Percentiles rank a stretch among this genome's conserved stretches.
phyloP scores from a whole-genome alignment of 1,140 invertebrate genomes.

The Drosophila bipectinata region DNA sequence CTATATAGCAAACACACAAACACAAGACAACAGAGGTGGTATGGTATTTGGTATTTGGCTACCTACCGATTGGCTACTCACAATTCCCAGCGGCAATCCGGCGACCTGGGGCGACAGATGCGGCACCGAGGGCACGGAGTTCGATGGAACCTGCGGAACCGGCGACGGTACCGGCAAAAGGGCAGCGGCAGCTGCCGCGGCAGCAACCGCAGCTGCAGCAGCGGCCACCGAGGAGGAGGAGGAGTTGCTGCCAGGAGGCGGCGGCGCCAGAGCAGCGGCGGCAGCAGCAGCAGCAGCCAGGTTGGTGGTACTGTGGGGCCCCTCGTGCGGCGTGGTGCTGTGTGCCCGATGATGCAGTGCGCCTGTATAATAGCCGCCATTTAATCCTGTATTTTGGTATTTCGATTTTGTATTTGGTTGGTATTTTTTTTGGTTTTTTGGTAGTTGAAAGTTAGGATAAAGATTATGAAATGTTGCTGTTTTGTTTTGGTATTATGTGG shows the following conservation, averaged over 20 bases:
- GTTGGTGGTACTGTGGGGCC: slow-evolving; percentile 85
- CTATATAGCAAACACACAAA: slow-evolving; percentile 49
- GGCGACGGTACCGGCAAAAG: slow-evolving; percentile 55
- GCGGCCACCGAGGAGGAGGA: slow-evolving; percentile 47
- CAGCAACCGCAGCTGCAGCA: slow-evolving; percentile 85
- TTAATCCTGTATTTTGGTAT: slow-evolving; percentile 86
- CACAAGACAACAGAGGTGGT: slow-evolving; percentile 66
- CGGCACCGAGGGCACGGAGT: slow-evolving; percentile 69
- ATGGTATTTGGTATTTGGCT: slow-evolving; percentile 30
- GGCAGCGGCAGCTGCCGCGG: slow-evolving; percentile 71
- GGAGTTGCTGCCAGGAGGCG: slow-evolving; percentile 74
- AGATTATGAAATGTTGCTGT: slow-evolving; percentile 46
- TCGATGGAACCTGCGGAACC: slow-evolving; percentile 44
- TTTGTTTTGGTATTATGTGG: slow-evolving; percentile 39
- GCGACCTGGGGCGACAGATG: slow-evolving; percentile 79
- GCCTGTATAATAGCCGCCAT: slow-evolving; percentile 89
- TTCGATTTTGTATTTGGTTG: slow-evolving; percentile 67
- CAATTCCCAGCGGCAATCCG: slow-evolving; percentile 83
- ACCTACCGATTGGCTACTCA: slow-evolving; percentile 84
- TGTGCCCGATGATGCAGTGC: slow-evolving; percentile 90
- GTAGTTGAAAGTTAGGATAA: slow-evolving; percentile 44
- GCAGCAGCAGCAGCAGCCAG: slow-evolving; percentile 78
- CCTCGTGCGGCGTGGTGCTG: slow-evolving; percentile 91
- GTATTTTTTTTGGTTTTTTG: slow-evolving; percentile 61
- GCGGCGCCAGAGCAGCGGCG: slow-evolving; percentile 83